These are phyloP conservation scores for Epinephelus malabaricus DNA, from an alignment of 2,797 vertebrate species.

Conservation along the genomic window DNA sequence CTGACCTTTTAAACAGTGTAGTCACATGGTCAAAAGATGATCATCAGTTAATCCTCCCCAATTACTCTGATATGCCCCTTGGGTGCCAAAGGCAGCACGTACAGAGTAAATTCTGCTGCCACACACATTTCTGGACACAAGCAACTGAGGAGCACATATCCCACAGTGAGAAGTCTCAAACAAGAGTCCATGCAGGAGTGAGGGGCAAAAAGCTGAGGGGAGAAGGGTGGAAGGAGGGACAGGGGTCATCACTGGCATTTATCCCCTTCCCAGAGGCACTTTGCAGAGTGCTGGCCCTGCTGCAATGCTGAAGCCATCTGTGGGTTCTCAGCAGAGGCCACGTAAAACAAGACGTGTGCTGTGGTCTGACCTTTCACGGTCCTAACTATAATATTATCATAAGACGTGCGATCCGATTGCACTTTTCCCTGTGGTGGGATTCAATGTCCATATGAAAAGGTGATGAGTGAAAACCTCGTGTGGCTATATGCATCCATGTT, in stretches of 20 bases:
- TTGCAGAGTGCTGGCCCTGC: conserved; percentile 71
- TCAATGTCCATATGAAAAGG: conserved; percentile 71
- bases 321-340: conserved; percentile 74
- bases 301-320: conserved; percentile 80
- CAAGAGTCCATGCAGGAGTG: conserved; percentile 61
- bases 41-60: conserved; percentile 85
- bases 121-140: conserved; percentile 71
- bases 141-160: conserved; percentile 48
- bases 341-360: conserved; percentile 82
- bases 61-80: conserved; percentile 81
- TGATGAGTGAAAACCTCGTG: conserved; percentile 54
- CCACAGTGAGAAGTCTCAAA: conserved; percentile 67
- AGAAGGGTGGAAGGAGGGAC: conserved; percentile 36
- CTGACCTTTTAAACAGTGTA: conserved; percentile 89
- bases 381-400: conserved; percentile 90
- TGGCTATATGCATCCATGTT: conserved; percentile 37
- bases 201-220: conserved; percentile 38
- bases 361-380: conserved; percentile 86
- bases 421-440: conserved; percentile 62
- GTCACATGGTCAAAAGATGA: conserved; percentile 86
- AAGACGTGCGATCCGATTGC: conserved; percentile 81
- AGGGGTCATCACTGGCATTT: conserved; percentile 54
- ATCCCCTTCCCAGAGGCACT: conserved; percentile 71
- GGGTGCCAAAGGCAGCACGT: conserved; percentile 68
- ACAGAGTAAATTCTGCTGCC: conserved; percentile 75